These are phyloP conservation scores for Papilio dardanus DNA, from an alignment of 1,140 invertebrate genomes.

Conservation along the genomic window DNA sequence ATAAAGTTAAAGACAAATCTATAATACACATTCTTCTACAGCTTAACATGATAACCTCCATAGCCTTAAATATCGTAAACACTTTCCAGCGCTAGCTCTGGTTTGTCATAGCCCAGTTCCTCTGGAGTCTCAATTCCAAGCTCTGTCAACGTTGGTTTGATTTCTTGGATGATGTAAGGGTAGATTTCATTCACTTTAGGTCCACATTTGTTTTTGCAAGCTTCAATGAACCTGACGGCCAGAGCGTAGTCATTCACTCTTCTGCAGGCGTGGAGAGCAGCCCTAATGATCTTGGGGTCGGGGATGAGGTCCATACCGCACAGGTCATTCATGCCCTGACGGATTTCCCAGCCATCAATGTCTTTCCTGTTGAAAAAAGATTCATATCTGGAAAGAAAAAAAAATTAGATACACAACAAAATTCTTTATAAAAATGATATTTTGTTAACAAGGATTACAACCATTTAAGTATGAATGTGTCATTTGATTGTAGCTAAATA, in stretches of 20 bases:
- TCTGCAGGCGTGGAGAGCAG: conserved; percentile 96
- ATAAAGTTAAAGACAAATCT: conserved; percentile 73
- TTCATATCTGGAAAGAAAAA: conserved; percentile 85
- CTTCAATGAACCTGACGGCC: conserved; percentile 95
- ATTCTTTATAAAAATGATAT: background rate
- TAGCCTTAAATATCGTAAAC: conserved; percentile 85
- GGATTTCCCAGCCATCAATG: conserved; percentile 98
- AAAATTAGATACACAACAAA: background rate
- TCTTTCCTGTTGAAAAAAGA: conserved; percentile 94
- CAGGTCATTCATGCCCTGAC: conserved; percentile 93
- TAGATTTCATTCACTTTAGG: conserved; percentile 90
- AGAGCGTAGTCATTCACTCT: conserved; percentile 97
- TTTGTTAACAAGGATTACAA: too few relatives aligned
- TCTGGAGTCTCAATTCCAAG: conserved; percentile 97
- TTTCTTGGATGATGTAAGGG: conserved; percentile 96
- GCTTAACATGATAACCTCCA: conserved; percentile 55
- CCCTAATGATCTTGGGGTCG: conserved; percentile 95
- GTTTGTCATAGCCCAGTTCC: conserved; percentile 98
- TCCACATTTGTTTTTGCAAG: conserved; percentile 96
- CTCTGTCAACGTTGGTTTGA: conserved; percentile 95
- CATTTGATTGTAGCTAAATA: too few relatives aligned
- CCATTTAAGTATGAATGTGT: too few relatives aligned
- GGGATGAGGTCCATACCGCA: conserved; percentile 96
- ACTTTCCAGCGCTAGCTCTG: conserved; percentile 93
- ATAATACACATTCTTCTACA: conserved; percentile 76